These are phyloP conservation scores for Anguilla japonica DNA, from an alignment of 2,113 vertebrate genomes.

Conservation along the genomic window DNA sequence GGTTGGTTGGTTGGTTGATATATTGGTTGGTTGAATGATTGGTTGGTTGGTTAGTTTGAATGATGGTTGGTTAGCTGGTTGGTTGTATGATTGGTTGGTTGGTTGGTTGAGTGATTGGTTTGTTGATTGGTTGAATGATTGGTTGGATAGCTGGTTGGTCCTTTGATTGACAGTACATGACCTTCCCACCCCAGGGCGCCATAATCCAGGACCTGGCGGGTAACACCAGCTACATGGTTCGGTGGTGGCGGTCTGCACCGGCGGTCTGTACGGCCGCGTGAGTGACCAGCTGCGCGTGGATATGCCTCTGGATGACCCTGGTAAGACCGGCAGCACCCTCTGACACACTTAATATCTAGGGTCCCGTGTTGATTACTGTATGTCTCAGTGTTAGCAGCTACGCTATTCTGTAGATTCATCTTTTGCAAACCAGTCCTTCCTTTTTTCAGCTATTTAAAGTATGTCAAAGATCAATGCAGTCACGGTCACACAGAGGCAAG, in stretches of 20 bases:
- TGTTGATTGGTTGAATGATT: background rate
- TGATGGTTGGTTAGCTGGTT: no score
- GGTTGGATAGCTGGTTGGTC: background rate
- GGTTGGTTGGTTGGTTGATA: no score
- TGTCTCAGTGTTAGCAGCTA: conserved; percentile 11
- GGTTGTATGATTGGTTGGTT: no score
- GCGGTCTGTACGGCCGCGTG: conserved; percentile 83
- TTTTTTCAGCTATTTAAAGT: background rate
- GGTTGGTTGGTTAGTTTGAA: no score
- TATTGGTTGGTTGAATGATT: no score
- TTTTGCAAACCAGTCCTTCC: conserved; percentile 64
- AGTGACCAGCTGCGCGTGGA: conserved; percentile 82
- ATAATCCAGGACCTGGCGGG: conserved; percentile 85
- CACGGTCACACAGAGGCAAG: background rate
- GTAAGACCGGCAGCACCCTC: conserved; percentile 74
- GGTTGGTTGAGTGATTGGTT: background rate
- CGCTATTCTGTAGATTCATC: conserved; percentile 21
- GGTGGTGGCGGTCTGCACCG: conserved; percentile 90
- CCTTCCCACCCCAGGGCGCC: conserved; percentile 80
- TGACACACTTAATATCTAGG: background rate
- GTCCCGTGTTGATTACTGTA: background rate
- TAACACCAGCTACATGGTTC: conserved; percentile 89
- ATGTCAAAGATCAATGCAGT: conserved; percentile 12
- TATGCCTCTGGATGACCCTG: conserved; percentile 80
- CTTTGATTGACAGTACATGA: background rate